Evolutionary conservation across 2,113 vertebrate genomes (phyloP), one percentile per base, ranked within the genome.

Genomic region (Platichthys stellatus): DNA sequence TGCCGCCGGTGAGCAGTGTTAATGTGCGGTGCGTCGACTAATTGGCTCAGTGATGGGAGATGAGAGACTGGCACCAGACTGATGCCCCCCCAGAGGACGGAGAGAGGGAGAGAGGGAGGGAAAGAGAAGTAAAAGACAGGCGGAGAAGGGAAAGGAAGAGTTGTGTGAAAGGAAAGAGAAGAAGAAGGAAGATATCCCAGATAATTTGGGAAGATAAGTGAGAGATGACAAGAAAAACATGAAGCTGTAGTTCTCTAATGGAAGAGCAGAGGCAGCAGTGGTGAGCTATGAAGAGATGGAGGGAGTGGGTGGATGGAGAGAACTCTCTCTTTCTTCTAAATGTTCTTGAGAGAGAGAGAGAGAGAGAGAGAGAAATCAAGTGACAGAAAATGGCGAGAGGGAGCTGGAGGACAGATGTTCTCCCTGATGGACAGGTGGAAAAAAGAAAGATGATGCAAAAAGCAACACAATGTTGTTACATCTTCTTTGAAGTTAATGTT

Each of bases 381-480:
- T n/a, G 80, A 72, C 69, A 79, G 69, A 58, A 69, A 82, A 62
- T 63, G 13, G 49, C 13, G 78, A 72, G 49, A 15, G 53, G 20
- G 54, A 17, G 51, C 82, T 7, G 60, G 63, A 59, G 45, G 78
- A 84, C 24, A 82, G 76, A 77, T n/a, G 17, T 26, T 68, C 38
- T 78, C 28, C 26, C 8, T 86, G 87, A 89, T 65, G 72, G 85
- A 89, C 85, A 89, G 86, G 80, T 84, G 72, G 70, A 78, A 60
- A 71, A 80, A 9, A 20, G 9, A 20, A 35, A 63, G 38, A 40
- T 40, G 10, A 40, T 40, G 9, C 8, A 40, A 2, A 40, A 40
- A 8, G 38, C 8, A 40, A 11, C 7, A 40, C 38, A 31, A 3
- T 31, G 38, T 40, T 40, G 9, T 28, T 28, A 28, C 10, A 9